phyloP scores from a whole-genome alignment of 1,140 invertebrate species.

The Cataglyphis hispanica region DNA sequence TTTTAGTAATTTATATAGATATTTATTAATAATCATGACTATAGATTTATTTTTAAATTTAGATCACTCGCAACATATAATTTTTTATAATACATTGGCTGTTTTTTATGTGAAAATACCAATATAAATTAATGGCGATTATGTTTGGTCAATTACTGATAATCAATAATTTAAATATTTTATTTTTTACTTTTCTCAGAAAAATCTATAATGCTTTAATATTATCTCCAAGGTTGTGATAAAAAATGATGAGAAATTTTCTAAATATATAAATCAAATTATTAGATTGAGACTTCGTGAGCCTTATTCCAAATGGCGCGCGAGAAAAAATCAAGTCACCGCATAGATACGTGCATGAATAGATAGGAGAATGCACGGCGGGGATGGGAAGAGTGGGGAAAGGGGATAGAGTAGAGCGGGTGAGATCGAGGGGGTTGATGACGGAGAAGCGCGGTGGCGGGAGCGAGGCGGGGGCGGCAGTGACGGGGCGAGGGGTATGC shows the following conservation, averaged over 20 bases:
- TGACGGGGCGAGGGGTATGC: conserved; percentile 65
- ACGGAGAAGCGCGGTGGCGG: conserved; percentile 52
- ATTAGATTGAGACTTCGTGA: neutral
- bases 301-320: neutral
- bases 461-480: conserved; percentile 73
- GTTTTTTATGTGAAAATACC: neutral
- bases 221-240: neutral
- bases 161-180: too few species aligned
- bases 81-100: neutral
- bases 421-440: conserved; percentile 48
- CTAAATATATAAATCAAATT: neutral
- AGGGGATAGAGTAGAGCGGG: conserved; percentile 5
- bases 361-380: conserved; percentile 23
- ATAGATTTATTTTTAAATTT: neutral
- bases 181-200: too few species aligned
- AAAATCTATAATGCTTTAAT: neutral
- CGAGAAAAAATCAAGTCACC: neutral
- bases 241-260: neutral
- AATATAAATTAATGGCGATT: neutral
- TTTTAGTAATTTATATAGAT: neutral
- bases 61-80: neutral
- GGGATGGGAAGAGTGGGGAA: neutral
- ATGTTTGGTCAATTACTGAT: too few species aligned
- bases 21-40: neutral
- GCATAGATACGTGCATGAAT: conserved; percentile 27